Conservation (phyloP, 1,140 invertebrate genomes). For the Carcinoscorpius rotundicauda region DNA sequence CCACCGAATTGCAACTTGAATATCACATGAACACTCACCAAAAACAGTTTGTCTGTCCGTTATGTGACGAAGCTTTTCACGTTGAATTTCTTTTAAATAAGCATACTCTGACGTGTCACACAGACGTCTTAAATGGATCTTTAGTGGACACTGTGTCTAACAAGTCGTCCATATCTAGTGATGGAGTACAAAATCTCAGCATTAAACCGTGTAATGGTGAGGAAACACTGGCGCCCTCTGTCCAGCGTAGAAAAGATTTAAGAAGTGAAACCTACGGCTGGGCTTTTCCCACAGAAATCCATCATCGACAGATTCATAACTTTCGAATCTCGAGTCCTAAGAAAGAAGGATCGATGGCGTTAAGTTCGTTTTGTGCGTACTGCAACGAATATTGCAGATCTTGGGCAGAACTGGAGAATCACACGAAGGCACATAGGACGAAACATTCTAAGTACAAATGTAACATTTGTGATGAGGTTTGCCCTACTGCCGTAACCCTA, state of each 20-base stretch:
- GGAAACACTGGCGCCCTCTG: slow-evolving; percentile 1
- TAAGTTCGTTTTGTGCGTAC: slow-evolving; percentile 72
- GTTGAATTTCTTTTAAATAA: slow-evolving; percentile 75
- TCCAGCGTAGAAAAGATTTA: slow-evolving; percentile 18
- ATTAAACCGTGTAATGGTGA: slow-evolving; percentile 11
- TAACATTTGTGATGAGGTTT: slow-evolving; percentile 89
- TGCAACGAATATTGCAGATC: slow-evolving; percentile 81
- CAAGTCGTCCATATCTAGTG: slow-evolving; percentile 4
- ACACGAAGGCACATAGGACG: slow-evolving; percentile 53
- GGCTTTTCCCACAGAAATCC: slow-evolving; percentile 44
- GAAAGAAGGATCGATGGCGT: slow-evolving; percentile 25
- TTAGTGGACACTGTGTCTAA: background rate
- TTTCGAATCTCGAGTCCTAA: slow-evolving; percentile 24
- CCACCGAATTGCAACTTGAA: slow-evolving; percentile 56
- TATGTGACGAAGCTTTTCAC: slow-evolving; percentile 68
- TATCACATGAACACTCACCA: slow-evolving; percentile 60
- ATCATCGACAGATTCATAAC: slow-evolving; percentile 39
- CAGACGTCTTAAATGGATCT: slow-evolving; percentile 20
- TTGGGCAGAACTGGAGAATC: slow-evolving; percentile 70
- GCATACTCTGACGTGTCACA: slow-evolving; percentile 63
- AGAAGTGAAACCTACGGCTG: slow-evolving; percentile 52
- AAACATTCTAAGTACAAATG: slow-evolving; percentile 69
- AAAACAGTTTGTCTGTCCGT: slow-evolving; percentile 59
- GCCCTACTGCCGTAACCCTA: slow-evolving; percentile 61
- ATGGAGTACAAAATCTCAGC: slow-evolving; percentile 18